A percentile compares a stretch with the other conserved stretches of the same genome.
Conservation (phyloP, 2,888 invertebrate species). For the Pseudoips prasinana region DNA sequence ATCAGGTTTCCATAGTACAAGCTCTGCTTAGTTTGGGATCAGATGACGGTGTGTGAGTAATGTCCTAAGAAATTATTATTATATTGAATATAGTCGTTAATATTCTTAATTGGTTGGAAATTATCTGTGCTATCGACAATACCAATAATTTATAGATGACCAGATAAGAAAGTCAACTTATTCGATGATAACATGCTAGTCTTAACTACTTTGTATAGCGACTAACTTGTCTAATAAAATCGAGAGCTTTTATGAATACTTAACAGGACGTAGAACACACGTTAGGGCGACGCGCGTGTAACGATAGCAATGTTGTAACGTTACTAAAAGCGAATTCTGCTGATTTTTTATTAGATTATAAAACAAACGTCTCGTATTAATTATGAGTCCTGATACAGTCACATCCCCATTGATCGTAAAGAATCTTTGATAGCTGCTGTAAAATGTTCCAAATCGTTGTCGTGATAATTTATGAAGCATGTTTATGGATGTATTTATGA, state of each 20-base stretch:
- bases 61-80: too few species aligned
- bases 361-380: conserved; percentile 81
- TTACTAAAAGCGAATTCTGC: conserved; percentile 59
- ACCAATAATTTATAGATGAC: too few species aligned
- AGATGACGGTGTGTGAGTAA: too few species aligned
- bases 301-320: conserved; percentile 55
- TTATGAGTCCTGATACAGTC: conserved; percentile 71
- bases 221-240: conserved; percentile 40
- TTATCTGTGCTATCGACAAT: too few species aligned
- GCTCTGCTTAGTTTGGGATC: too few species aligned
- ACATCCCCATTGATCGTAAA: conserved; percentile 76
- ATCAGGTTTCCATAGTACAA: too few species aligned
- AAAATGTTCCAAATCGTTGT: conserved; percentile 79
- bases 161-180: too few species aligned
- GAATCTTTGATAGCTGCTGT: conserved; percentile 76
- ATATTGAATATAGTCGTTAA: too few species aligned
- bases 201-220: too few species aligned
- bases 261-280: conserved; percentile 47
- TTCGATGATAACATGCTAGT: too few species aligned
- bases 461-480: conserved; percentile 80
- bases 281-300: conserved; percentile 45
- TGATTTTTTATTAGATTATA: conserved; percentile 76
- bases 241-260: conserved; percentile 61
- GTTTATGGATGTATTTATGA: conserved; percentile 77
- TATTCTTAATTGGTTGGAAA: too few species aligned